A percentile compares a stretch with the other conserved stretches of the same genome.
These are phyloP conservation scores for Solenodon paradoxus DNA, from an alignment of 2,113 vertebrate species.

Conservation along the genomic window DNA sequence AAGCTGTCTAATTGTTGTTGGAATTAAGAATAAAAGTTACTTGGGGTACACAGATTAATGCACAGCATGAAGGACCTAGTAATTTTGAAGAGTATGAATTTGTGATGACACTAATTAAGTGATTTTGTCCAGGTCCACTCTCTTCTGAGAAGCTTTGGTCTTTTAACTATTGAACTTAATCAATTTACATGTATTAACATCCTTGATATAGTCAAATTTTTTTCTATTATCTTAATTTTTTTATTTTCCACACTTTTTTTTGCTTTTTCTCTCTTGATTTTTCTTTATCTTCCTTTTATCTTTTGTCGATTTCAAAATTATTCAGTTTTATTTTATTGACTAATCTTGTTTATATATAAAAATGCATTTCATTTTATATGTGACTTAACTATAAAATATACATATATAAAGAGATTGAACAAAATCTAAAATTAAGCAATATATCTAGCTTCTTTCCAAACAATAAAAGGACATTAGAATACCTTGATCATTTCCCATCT, in stretches of 20 bases:
- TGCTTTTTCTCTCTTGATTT: background rate
- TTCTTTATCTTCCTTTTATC: background rate
- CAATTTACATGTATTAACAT: background rate
- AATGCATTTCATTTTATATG: background rate
- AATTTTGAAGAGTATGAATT: background rate
- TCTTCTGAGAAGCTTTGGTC: background rate
- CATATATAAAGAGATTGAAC: background rate
- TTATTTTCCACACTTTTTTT: background rate
- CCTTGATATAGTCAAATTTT: background rate
- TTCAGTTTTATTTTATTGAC: background rate
- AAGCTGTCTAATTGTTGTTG: background rate
- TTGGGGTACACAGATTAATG: background rate
- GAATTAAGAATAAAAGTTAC: background rate
- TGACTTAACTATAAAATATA: background rate
- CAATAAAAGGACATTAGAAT: background rate
- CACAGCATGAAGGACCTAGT: background rate
- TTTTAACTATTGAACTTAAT: background rate
- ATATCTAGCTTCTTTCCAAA: constrained; percentile 4
- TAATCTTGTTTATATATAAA: background rate
- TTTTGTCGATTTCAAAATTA: constrained; percentile 1
- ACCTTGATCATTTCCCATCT: background rate
- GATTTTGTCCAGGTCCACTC: background rate
- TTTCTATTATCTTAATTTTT: constrained; percentile 3
- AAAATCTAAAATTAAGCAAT: constrained; percentile 17
- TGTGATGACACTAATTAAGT: background rate